These are phyloP conservation scores for Halichoerus grypus DNA, from an alignment of 2,113 vertebrate genomes.

Conservation along the genomic window DNA sequence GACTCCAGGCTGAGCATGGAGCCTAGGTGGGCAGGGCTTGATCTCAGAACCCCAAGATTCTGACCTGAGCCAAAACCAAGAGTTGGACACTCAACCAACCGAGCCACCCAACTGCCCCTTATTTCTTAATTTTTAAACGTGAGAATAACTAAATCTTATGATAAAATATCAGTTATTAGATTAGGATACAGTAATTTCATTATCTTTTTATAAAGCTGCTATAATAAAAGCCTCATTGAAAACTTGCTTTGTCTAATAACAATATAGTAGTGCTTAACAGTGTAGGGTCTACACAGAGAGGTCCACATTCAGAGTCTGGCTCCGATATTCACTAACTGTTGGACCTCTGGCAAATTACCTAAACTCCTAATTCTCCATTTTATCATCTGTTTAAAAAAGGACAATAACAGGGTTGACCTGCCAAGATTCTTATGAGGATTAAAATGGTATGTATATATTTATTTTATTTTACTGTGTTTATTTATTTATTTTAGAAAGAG, in stretches of 20 bases:
- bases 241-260: not conserved
- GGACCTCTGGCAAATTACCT: not conserved
- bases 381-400: not conserved
- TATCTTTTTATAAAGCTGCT: conserved; percentile 29
- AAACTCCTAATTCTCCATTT: not conserved
- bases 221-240: not conserved
- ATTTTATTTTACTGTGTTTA: not conserved
- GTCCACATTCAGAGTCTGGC: not conserved
- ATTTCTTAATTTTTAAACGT: conserved; percentile 2
- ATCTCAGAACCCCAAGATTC: not conserved
- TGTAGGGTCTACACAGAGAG: not conserved
- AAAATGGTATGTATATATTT: not conserved
- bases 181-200: not conserved
- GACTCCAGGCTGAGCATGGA: not conserved
- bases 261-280: not conserved
- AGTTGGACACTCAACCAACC: not conserved
- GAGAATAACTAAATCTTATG: not conserved
- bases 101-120: not conserved
- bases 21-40: not conserved
- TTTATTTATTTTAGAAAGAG: not conserved
- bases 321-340: not conserved
- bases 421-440: not conserved
- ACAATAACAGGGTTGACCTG: not conserved
- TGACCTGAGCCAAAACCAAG: not conserved
- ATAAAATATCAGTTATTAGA: conserved; percentile 42